Evolutionary conservation across 2,888 invertebrate species (phyloP), one percentile per base, ranked within the genome.

Genomic region (Sturmia bella): DNA sequence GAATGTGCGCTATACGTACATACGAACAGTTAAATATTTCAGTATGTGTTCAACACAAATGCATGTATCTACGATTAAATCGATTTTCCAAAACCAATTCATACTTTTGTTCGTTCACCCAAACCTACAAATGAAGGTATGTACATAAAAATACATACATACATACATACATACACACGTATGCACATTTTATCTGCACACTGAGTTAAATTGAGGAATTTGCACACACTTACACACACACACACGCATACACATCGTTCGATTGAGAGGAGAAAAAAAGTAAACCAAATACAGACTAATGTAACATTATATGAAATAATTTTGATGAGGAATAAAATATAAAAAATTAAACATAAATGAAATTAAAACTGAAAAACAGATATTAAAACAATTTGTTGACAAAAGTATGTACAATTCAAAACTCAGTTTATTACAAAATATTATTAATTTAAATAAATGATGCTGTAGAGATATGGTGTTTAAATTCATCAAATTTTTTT

Each of bases 41-140:
- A 50, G 50, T 68, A 27, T 59, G 45, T 48, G 15, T 50, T 32
- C 2, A 17, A 43, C 17, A 70, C 32, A 48, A 54, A 54, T 15
- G 24, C 68, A 45, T 52, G 41, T 78, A 78, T 66, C 78, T 66
- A 78, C 83, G 87, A 87, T 89, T 87, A 86, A 89, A 89, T 89
- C 89, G 90, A 89, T 89, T 89, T 89, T 89, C 87, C 88, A 86
- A 87, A 87, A 87, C 86, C 88, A 86, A 86, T 87, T 86, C 75
- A 76, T 72, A 82, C 45, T 6, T 70, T 70, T 39, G 61, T 75
- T 52, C 61, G 66, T 52, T 72, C 66, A 59, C 72, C 78, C 66
- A 70, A 77, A 24, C 45, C 17, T 27, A 52, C 37, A 86, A 83
- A 84, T 84, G n/a, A n/a, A n/a, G n/a, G n/a, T n/a, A 7, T 27